Evolutionary conservation across 2,888 invertebrate genomes (phyloP), one percentile per base, ranked within the genome.

Genomic region (Lordiphosa fenestrarum): DNA sequence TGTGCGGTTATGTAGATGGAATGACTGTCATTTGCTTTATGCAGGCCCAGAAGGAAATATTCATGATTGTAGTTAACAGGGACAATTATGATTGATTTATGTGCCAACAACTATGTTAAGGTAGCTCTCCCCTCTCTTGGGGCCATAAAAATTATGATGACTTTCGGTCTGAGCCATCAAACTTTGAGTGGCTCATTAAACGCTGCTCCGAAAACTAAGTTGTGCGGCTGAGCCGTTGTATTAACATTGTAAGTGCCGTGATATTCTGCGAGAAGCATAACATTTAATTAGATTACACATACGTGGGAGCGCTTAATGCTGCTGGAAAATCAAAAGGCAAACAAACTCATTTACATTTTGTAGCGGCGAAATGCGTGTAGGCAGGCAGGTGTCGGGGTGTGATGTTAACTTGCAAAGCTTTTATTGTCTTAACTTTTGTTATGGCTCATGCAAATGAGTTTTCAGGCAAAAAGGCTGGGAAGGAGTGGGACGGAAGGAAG

Each of bases 31-130:
- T 77, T 84, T 77, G 81, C 84, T 81, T 84, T 77, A 85, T 85
- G 84, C 63, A 69, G 54, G 73, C 65, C 64, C 59, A 60, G 60
- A 44, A 66, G 67, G 60, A 84, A 85, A 84, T 78, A 85, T 78
- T 78, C 78, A 85, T 78, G 78, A 85, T 85, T 78, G 70, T 73
- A 81, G 78, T 85, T 78, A 78, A 85, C 82, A 84, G 85, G 84
- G 81, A 85, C 78, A 85, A 85, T 78, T 84, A 78, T 78, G 78
- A 78, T 85, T 78, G 78, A 78, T 78, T 78, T 78, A 85, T 78
- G 25, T 44, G 15, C 30, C 30, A 30, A 30, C 30, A 3, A 30
- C 30, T 33, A n/a, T 33, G 13, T 67, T 60, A 40, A 64, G 53
- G 70, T 64, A 49, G 65, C 58, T 67, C 55, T 57, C 55, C 56